These are phyloP conservation scores for Ophioderma brevispina DNA, from an alignment of 35 echinoderm and acorn worm species.

Conservation along the genomic window DNA sequence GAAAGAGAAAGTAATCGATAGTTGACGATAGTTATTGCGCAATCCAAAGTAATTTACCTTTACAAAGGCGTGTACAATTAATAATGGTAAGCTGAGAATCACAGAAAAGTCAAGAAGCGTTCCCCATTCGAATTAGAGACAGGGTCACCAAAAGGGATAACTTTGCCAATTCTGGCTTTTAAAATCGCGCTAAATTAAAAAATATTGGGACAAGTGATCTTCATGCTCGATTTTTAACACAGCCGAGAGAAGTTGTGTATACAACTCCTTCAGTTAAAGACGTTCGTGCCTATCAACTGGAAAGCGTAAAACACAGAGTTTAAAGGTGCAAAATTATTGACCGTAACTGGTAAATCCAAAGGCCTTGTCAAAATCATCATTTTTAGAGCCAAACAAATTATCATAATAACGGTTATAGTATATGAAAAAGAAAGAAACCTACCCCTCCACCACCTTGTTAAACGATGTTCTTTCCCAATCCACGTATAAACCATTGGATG, in stretches of 20 bases:
- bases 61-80: neutral
- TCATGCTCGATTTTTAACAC: slow-evolving; percentile 8
- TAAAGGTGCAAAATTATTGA: neutral
- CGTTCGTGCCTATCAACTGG: slow-evolving; percentile 9
- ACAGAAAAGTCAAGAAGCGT: neutral
- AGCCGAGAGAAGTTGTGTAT: slow-evolving; percentile 20
- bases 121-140: neutral
- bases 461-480: neutral
- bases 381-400: slow-evolving; percentile 12
- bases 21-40: neutral
- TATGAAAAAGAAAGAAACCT: slow-evolving; percentile 6
- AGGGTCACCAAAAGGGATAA: neutral
- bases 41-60: neutral
- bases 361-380: neutral
- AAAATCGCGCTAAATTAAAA: slow-evolving; percentile 24
- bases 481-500: neutral
- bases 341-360: neutral
- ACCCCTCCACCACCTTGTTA: neutral
- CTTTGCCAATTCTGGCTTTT: slow-evolving; percentile 7
- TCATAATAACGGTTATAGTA: neutral
- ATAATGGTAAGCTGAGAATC: neutral
- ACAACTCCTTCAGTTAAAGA: slow-evolving; percentile 12
- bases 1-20: slow-evolving; percentile 10
- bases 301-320: neutral
- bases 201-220: neutral